Percentiles rank a stretch among this genome's conserved stretches.
Conservation (phyloP, 2,888 invertebrate genomes). For the Ormyrus pomaceus region DNA sequence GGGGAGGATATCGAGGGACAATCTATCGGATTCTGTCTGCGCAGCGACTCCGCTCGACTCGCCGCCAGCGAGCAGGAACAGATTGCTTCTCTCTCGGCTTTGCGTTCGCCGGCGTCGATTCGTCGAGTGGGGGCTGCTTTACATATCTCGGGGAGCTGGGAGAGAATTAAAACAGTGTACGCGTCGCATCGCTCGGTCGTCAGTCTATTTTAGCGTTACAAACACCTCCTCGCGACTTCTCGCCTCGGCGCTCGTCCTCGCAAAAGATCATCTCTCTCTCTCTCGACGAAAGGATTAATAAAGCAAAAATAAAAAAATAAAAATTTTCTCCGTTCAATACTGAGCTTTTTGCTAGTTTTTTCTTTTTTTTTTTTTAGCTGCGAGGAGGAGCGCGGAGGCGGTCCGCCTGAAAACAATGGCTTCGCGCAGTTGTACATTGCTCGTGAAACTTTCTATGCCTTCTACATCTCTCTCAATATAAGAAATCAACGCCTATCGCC, state of each 20-base stretch:
- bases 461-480: constrained; percentile 49
- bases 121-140: constrained; percentile 17
- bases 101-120: constrained; percentile 18
- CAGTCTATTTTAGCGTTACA: constrained; percentile 48
- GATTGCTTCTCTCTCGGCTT: constrained; percentile 19
- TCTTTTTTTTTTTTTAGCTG: too few species aligned
- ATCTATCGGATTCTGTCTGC: constrained; percentile 10
- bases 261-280: too few species aligned
- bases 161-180: constrained; percentile 26
- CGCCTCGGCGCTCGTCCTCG: too few species aligned
- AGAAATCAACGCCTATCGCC: constrained; percentile 49
- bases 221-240: constrained; percentile 1
- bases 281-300: too few species aligned
- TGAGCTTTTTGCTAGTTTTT: too few species aligned
- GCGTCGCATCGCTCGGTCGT: constrained; percentile 51
- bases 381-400: neutral
- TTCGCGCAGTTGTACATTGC: neutral
- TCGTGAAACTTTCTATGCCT: neutral
- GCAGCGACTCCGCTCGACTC: neutral
- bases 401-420: too few species aligned
- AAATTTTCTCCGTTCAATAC: constrained; percentile 6
- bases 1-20: too few species aligned
- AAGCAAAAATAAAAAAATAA: constrained; percentile 21
- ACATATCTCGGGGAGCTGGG: constrained; percentile 9
- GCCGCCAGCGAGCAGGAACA: constrained; percentile 20